Conservation (phyloP, 2,113 vertebrate genomes). For the Protobothrops flavoviridis region DNA sequence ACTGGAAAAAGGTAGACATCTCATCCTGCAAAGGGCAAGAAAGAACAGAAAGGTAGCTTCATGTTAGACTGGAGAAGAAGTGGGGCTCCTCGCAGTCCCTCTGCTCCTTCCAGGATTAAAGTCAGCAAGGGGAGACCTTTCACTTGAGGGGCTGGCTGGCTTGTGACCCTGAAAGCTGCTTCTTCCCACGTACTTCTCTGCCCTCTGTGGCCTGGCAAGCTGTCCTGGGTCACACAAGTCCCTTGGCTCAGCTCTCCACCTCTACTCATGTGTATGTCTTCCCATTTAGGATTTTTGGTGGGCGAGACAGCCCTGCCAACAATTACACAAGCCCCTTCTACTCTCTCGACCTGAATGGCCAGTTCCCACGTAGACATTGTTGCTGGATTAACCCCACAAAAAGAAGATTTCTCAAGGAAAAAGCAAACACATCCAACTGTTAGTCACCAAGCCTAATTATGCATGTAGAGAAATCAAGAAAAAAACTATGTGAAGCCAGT, state of each 20-base stretch:
- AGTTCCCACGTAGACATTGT: too few species aligned
- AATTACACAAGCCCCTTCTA: background rate
- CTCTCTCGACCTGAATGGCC: background rate
- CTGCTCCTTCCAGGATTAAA: background rate
- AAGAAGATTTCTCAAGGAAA: background rate
- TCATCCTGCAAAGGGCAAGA: slow-evolving; percentile 77
- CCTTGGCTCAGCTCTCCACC: background rate
- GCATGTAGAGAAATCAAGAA: too few species aligned
- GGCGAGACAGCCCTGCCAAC: background rate
- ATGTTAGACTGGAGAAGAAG: background rate
- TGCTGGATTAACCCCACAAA: background rate
- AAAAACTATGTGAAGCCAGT: background rate
- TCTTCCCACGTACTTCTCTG: background rate
- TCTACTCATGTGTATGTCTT: background rate
- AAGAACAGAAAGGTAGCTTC: background rate
- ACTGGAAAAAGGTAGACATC: slow-evolving; percentile 96
- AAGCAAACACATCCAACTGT: background rate
- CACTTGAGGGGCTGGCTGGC: background rate
- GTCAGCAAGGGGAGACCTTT: background rate
- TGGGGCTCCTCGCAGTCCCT: background rate
- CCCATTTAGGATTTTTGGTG: background rate
- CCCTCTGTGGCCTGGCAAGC: background rate
- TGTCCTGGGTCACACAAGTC: accelerated
- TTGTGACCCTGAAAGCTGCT: background rate
- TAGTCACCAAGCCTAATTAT: background rate